Evolutionary conservation across 2,113 vertebrate species (phyloP), one percentile per base, ranked within the genome.

Genomic region (Willisornis vidua): DNA sequence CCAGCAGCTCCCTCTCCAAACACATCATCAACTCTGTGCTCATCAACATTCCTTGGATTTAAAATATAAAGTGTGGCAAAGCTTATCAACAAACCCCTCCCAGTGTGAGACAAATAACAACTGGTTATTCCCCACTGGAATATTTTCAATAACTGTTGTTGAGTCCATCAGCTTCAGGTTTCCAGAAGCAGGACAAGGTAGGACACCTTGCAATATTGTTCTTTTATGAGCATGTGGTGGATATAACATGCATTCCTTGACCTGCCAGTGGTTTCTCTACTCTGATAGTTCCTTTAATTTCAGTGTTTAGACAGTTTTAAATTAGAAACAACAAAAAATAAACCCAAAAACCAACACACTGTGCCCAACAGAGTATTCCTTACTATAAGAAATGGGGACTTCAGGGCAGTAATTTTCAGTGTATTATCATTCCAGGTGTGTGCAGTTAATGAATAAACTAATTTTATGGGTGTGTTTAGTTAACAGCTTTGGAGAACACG

Each of bases 281-380:
- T 62, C 39, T 87, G 58, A 37, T 4, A 62, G 25, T 25, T 76
- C 39, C 63, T 79, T 83, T 51, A 18, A 39, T 51, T 80, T 35
- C 31, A 46, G 51, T 54, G 83, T 79, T 55, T 58, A 54, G 87
- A 31, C 8, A 18, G 29, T 31, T 81, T 57, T 20, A 74, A 52
- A 75, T 65, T 67, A 26, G 39, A 45, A 88, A 63, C 20, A 28
- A 52, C 23, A 31, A 65, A 15, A 15, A 29, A 22, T 20, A 31
- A 48, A 10, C 0, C 1, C 20, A 29, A 25, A 35, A 63, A 5
- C 0, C 5, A 31, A 20, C 7, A n/a, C 29, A 24, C 51, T 61
- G 66, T 14, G 75, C 6, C 37, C 46, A 54, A 20, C 2, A 0
- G 1, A 89, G 3, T 19, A 37, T 29, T 82, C 78, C 26, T 72